Evolutionary conservation across 2,113 vertebrate genomes (phyloP).

Genomic region (Semicossyphus pulcher): DNA sequence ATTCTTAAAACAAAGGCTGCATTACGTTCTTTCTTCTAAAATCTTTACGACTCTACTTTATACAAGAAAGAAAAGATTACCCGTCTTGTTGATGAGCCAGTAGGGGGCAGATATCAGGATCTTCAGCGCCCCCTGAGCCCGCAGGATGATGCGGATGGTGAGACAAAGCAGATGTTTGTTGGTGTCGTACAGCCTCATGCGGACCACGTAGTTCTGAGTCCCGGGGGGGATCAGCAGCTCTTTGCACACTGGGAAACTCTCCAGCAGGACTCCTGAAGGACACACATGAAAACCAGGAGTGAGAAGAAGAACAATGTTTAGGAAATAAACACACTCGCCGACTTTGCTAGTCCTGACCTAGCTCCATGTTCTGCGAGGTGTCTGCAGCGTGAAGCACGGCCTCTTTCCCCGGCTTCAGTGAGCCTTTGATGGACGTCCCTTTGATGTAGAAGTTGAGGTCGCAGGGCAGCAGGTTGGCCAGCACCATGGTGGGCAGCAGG

Average conservation of each 20-base stretch:
- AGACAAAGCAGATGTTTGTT: slow-evolving; percentile 90
- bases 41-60: too few relatives aligned
- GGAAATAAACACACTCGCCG: background rate
- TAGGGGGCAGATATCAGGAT: slow-evolving; percentile 95
- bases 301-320: background rate
- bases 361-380: slow-evolving; percentile 95
- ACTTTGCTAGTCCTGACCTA: slow-evolving; percentile 84
- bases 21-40: too few relatives aligned
- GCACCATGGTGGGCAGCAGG: slow-evolving; percentile 92
- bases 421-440: slow-evolving; percentile 89
- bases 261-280: slow-evolving; percentile 88
- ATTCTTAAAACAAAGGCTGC: too few relatives aligned
- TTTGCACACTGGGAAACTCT: slow-evolving; percentile 93
- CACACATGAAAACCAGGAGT: background rate
- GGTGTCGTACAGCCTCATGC: slow-evolving; percentile 93
- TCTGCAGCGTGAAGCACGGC: slow-evolving; percentile 91
- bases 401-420: slow-evolving; percentile 93
- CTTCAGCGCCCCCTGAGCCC: slow-evolving; percentile 93
- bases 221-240: slow-evolving; percentile 96
- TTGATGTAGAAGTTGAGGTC: slow-evolving; percentile 96
- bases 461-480: slow-evolving; percentile 95
- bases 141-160: slow-evolving; percentile 92
- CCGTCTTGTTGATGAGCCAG: slow-evolving; percentile 98
- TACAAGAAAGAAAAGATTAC: slow-evolving; percentile 64
- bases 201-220: slow-evolving; percentile 96